A percentile compares a stretch with the other conserved stretches of the same genome.
These are phyloP conservation scores for Pedionomus torquatus DNA, from an alignment of 2,113 vertebrate genomes.

Conservation along the genomic window DNA sequence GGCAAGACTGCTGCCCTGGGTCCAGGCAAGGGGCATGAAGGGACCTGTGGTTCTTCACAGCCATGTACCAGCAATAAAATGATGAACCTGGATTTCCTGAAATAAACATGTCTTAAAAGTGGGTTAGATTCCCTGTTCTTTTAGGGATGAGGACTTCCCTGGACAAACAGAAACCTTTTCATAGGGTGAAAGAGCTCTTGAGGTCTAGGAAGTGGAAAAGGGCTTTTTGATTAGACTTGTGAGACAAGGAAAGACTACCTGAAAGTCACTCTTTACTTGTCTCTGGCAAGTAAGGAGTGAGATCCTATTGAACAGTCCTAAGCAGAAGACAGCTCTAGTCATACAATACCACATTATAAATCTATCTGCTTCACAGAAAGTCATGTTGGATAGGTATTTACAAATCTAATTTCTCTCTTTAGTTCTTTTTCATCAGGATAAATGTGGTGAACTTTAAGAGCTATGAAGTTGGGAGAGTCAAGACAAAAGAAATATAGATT, in stretches of 20 bases:
- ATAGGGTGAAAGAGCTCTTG: not conserved
- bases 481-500: constrained; percentile 3
- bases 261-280: not conserved
- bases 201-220: not conserved
- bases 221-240: not conserved
- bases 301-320: not conserved
- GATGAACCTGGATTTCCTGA: not conserved
- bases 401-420: not conserved
- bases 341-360: not conserved
- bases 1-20: not conserved
- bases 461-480: not conserved
- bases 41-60: not conserved
- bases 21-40: not conserved
- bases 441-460: constrained; percentile 13
- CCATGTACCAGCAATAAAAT: not conserved
- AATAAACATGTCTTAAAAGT: not conserved
- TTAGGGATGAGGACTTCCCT: not conserved
- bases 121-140: not conserved
- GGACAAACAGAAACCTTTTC: not conserved
- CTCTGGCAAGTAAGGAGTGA: not conserved
- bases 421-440: constrained; percentile 32
- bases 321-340: not conserved
- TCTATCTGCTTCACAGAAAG: constrained; percentile 2
- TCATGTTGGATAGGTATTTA: constrained; percentile 31
- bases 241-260: not conserved